Evolutionary conservation across 2,113 vertebrate species (phyloP).

Genomic region (Cottus gobio): DNA sequence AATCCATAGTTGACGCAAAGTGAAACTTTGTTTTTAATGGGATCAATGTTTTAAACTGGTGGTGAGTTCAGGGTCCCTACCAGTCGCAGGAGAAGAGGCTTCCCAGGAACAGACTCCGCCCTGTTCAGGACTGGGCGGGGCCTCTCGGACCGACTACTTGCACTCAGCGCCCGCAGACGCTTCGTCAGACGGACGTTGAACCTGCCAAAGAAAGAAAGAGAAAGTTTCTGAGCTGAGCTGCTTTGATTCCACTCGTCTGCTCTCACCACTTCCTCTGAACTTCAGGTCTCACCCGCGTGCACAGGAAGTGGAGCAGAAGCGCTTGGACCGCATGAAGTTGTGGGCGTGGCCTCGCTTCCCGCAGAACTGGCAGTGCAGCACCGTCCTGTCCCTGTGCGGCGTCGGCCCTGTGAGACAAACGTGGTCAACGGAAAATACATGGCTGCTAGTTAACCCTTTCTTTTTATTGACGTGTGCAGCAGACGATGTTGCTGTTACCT

Average conservation of each 20-base stretch:
- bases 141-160: conserved; percentile 66
- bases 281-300: conserved; percentile 88
- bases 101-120: conserved; percentile 76
- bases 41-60: conserved; percentile 1
- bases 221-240: background rate
- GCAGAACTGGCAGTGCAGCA: conserved; percentile 97
- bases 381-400: conserved; percentile 86
- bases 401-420: conserved; percentile 77
- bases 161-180: conserved; percentile 77
- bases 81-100: conserved; percentile 78
- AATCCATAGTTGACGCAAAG: background rate
- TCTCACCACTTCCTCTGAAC: conserved; percentile 52
- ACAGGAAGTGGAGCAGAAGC: conserved; percentile 97
- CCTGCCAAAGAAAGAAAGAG: conserved; percentile 37
- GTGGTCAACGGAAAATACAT: background rate
- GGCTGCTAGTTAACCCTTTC: too few relatives aligned
- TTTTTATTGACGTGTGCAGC: background rate
- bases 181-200: conserved; percentile 79
- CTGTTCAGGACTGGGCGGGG: conserved; percentile 68
- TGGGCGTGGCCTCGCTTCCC: conserved; percentile 94
- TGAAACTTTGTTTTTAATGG: too few relatives aligned
- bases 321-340: conserved; percentile 94
- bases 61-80: conserved; percentile 38
- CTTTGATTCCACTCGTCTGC: conserved; percentile 15
- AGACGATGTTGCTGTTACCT: background rate